Base-by-base conservation (phyloP, 2,888 invertebrate species). In the Apotomis betuletana region DNA sequence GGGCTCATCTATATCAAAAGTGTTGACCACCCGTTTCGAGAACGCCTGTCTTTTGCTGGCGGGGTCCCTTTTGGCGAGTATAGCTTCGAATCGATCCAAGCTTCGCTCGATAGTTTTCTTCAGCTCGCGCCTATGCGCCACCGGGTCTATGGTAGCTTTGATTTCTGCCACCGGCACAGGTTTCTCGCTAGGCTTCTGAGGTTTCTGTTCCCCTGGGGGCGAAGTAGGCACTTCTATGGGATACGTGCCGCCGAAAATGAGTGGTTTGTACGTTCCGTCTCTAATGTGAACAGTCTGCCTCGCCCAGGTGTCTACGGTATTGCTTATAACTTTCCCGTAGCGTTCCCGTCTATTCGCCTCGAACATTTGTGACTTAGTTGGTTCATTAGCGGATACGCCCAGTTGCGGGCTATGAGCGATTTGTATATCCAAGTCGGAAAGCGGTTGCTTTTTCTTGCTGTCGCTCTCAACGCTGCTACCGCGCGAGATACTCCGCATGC, bases 181-280 rank as follows among this genome's bases (percentile, higher is more conserved):
- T 49, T 70, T 65, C 3, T 60, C 60, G n/a, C 8, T 59, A 13
- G 41, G 59, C 41, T 41, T 44, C 13, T 12, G 15, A 4, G 46
- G 60, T 3, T 12, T 10, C 12, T 67, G 57, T 59, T 67, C 63
- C 10, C 77, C 81, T 68, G 79, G 79, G 38, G 84, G 85, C 15
- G 85, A 79, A 49, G 87, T 85, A 44, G 97, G 97, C 81, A 94
- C 94, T 85, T 97, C 97, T 77, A 98, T 97, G 4, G 97, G 97
- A 93, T 95, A 98, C 3, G 97, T 98, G 67, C 97, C 97, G 79
- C 97, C 97, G 86, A 97, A 97, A 74, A 97, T 94, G 61, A 97
- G 94, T 74, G 96, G 96, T 82, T 95, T 95, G 83, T 94, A 95
- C 77, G 74, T 58, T 72, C 77, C 80, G 74, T 60, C 80, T 79